Percentiles rank a stretch among this genome's conserved stretches.
Conservation (phyloP, 2,888 invertebrate species). For the Philereme transversata region DNA sequence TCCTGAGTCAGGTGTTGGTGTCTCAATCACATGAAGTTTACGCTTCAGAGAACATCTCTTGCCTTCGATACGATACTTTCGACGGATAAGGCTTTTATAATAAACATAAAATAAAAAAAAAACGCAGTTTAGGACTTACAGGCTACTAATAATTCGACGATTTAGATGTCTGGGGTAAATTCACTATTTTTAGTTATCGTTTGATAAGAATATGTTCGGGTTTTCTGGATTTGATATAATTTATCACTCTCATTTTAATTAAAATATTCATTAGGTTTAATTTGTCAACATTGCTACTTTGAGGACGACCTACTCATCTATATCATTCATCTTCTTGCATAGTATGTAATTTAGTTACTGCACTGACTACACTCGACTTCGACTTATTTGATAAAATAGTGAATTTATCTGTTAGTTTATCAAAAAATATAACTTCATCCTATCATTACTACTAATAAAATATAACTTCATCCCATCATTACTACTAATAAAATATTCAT, state of each 20-base stretch:
- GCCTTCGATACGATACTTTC: conserved; percentile 29
- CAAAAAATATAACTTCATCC: conserved; percentile 27
- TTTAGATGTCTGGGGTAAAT: conserved; percentile 25
- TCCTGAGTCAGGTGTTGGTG: conserved; percentile 15
- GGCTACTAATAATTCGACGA: conserved; percentile 10
- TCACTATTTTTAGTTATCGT: conserved; percentile 13
- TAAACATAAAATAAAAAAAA: conserved; percentile 31
- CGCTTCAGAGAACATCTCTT: conserved; percentile 18
- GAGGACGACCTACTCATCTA: no score
- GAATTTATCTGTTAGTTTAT: conserved; percentile 32
- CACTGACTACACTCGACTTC: not conserved
- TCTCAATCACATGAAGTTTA: conserved; percentile 12
- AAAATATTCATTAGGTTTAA: no score
- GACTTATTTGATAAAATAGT: conserved; percentile 15
- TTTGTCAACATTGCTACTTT: no score
- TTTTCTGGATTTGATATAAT: no score
- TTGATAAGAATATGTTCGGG: no score
- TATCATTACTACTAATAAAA: conserved; percentile 17
- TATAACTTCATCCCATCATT: conserved; percentile 25
- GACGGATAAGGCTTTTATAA: conserved; percentile 31
- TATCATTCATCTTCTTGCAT: no score
- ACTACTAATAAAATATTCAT: conserved; percentile 16
- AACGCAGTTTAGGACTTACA: conserved; percentile 24
- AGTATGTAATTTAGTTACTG: no score
- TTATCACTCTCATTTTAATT: no score